Evolutionary conservation across 2,113 vertebrate genomes (phyloP).

Genomic region (Indri indri): DNA sequence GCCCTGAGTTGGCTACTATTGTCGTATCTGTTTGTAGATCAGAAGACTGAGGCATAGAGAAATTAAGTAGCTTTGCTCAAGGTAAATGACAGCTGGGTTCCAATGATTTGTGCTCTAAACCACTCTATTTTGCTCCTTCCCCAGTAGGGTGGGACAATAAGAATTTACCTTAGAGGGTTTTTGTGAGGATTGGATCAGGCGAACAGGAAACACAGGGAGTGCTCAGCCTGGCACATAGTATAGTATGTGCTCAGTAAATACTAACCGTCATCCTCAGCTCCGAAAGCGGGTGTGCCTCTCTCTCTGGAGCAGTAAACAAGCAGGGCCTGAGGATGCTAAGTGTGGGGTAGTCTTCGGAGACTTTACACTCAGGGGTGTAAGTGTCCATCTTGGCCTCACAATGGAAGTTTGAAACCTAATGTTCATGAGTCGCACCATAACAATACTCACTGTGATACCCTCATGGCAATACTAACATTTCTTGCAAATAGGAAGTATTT

Average conservation of each 20-base stretch:
- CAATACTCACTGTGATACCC: not conserved
- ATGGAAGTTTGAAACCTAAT: not conserved
- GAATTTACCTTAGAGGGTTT: not conserved
- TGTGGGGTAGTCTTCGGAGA: not conserved
- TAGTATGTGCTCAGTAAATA: not conserved
- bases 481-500: not conserved
- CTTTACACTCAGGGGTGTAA: rapidly evolving
- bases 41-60: not conserved
- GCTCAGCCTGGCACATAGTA: not conserved
- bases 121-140: not conserved
- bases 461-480: not conserved
- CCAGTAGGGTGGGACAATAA: not conserved
- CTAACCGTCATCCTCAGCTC: not conserved
- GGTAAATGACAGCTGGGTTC: not conserved
- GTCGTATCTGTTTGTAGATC: not conserved
- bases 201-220: not conserved
- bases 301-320: not conserved
- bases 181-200: not conserved
- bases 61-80: not conserved
- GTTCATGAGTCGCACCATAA: not conserved
- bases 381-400: not conserved
- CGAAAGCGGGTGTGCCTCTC: not conserved
- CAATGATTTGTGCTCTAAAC: too few species aligned
- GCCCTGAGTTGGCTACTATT: not conserved
- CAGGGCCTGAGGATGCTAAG: not conserved